Conservation (phyloP, 2,113 vertebrate species). For the Ictalurus furcatus region DNA sequence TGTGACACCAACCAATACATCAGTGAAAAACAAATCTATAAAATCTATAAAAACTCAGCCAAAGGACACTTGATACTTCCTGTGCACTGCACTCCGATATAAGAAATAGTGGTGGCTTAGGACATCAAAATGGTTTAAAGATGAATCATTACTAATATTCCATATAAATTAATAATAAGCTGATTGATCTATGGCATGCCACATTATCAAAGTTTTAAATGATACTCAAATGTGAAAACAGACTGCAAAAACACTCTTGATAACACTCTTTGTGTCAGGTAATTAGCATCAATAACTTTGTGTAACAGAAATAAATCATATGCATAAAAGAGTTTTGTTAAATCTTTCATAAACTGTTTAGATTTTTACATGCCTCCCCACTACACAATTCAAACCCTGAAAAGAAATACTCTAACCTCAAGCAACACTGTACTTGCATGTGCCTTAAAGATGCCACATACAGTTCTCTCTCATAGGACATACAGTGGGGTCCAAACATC, state of each 20-base stretch:
- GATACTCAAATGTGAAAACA: slow-evolving; percentile 18
- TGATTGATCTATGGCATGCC: neutral
- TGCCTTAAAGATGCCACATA: slow-evolving; percentile 1
- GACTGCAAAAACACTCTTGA: slow-evolving; percentile 4
- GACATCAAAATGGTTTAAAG: slow-evolving; percentile 16
- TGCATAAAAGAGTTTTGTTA: slow-evolving; percentile 14
- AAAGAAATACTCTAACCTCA: neutral
- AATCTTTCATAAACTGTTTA: slow-evolving; percentile 4
- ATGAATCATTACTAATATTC: neutral
- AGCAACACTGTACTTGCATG: neutral
- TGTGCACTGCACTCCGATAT: slow-evolving; percentile 10
- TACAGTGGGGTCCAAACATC: neutral
- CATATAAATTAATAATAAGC: neutral
- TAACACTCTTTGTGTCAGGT: neutral
- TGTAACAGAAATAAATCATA: slow-evolving; percentile 2
- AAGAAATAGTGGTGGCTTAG: slow-evolving; percentile 17
- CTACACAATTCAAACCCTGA: neutral
- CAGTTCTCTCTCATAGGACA: neutral
- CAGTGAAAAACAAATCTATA: slow-evolving; percentile 24
- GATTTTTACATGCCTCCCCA: slow-evolving; percentile 3
- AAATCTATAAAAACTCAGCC: slow-evolving; percentile 25
- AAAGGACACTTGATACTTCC: slow-evolving; percentile 6
- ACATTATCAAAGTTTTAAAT: slow-evolving; percentile 13
- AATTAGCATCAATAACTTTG: slow-evolving; percentile 6
- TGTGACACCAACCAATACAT: slow-evolving; percentile 9